Evolutionary conservation across 2,888 invertebrate genomes (phyloP).

Genomic region (Bhutanitis thaidina): DNA sequence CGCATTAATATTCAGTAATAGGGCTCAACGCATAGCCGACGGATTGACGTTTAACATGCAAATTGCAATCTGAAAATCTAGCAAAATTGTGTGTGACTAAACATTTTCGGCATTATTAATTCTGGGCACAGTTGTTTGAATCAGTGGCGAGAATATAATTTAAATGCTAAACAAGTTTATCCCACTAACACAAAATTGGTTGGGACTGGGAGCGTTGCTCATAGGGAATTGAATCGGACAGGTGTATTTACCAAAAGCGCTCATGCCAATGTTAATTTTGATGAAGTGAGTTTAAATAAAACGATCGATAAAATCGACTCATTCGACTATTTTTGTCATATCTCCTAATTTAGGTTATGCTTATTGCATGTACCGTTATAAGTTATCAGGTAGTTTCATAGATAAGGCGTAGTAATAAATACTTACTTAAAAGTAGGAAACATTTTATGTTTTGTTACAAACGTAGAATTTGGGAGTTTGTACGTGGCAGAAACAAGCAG

Average conservation of each 20-base stretch:
- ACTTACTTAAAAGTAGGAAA: no score
- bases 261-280: constrained; percentile 13
- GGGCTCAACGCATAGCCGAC: constrained; percentile 71
- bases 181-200: constrained; percentile 65
- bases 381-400: no score
- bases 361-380: no score
- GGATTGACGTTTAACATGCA: constrained; percentile 79
- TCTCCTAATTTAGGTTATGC: no score
- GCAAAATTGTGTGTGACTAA: constrained; percentile 73
- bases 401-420: no score
- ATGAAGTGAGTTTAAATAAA: constrained; percentile 10
- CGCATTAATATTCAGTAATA: constrained; percentile 77
- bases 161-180: constrained; percentile 75
- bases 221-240: constrained; percentile 59
- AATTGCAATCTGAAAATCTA: constrained; percentile 78
- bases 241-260: constrained; percentile 40
- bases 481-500: no score
- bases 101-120: constrained; percentile 75
- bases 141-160: constrained; percentile 72
- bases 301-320: constrained; percentile 10
- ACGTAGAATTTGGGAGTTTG: no score
- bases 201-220: constrained; percentile 45
- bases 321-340: no score
- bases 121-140: constrained; percentile 71
- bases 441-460: no score